Evolutionary conservation across 2,797 vertebrate species (phyloP).

Genomic region (Sphenodon punctatus): DNA sequence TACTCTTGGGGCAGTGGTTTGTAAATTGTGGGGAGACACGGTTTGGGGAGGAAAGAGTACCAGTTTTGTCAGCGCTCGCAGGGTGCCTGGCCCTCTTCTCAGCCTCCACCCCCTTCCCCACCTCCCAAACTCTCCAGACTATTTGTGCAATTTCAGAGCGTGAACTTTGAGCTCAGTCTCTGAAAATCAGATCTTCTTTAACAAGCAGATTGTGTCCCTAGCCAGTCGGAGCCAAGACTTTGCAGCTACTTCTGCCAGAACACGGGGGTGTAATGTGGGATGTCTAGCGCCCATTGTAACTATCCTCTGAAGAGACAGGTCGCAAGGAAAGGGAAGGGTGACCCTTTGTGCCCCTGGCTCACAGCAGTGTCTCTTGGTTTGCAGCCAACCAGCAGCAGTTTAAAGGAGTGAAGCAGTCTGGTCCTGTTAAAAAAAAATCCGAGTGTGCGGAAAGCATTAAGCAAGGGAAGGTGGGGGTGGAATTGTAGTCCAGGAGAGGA

Average conservation of each 20-base stretch:
- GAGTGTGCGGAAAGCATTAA: background rate
- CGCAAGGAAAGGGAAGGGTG: background rate
- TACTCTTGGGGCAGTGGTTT: background rate
- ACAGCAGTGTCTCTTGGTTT: background rate
- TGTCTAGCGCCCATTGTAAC: background rate
- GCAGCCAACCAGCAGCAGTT: background rate
- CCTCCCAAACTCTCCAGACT: background rate
- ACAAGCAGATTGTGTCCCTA: background rate
- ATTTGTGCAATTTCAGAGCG: background rate
- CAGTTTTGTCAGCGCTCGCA: background rate
- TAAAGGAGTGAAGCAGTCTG: background rate
- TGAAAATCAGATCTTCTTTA: background rate
- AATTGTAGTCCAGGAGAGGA: background rate
- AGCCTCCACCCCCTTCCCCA: background rate
- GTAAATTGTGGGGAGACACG: background rate
- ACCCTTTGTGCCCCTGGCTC: background rate
- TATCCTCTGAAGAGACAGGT: background rate
- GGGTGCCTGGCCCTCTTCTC: background rate
- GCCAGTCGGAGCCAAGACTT: background rate
- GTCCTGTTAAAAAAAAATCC: background rate
- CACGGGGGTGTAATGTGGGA: too few species aligned
- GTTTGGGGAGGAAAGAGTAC: background rate
- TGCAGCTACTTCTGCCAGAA: background rate
- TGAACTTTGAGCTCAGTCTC: conserved; percentile 6
- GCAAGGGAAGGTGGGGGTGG: background rate